Evolutionary conservation across 2,113 vertebrate genomes (phyloP).

Genomic region (Zeus faber): DNA sequence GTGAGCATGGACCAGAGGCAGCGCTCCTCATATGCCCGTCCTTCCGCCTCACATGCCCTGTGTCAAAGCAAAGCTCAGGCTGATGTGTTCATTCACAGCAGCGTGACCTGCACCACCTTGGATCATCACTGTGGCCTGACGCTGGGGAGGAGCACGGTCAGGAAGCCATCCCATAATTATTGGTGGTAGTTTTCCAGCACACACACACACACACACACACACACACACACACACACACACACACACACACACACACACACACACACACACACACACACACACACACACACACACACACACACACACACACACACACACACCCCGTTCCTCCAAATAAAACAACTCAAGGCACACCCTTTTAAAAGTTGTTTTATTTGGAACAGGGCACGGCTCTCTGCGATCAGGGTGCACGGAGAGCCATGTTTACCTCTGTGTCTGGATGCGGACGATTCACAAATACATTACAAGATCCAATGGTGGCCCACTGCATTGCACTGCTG

Average conservation of each 20-base stretch:
- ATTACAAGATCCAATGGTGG: no score
- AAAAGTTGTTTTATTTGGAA: no score
- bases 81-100: conserved; percentile 4
- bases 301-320: no score
- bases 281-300: no score
- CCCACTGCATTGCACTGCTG: no score
- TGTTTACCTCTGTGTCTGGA: no score
- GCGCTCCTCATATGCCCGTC: conserved; percentile 7
- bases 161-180: conserved; percentile 44
- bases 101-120: conserved; percentile 25
- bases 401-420: no score
- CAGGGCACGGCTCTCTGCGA: no score
- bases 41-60: conserved; percentile 19
- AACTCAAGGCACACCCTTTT: no score
- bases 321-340: no score
- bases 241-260: not conserved
- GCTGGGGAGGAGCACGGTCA: conserved; percentile 9
- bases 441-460: no score
- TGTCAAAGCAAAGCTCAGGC: conserved; percentile 19
- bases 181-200: conserved; percentile 29
- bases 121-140: conserved; percentile 33
- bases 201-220: conserved; percentile 1
- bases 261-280: not conserved
- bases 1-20: no score
- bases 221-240: not conserved